Base-by-base conservation (phyloP, 2,888 invertebrate species). In the Chymomyza amoena region DNA sequence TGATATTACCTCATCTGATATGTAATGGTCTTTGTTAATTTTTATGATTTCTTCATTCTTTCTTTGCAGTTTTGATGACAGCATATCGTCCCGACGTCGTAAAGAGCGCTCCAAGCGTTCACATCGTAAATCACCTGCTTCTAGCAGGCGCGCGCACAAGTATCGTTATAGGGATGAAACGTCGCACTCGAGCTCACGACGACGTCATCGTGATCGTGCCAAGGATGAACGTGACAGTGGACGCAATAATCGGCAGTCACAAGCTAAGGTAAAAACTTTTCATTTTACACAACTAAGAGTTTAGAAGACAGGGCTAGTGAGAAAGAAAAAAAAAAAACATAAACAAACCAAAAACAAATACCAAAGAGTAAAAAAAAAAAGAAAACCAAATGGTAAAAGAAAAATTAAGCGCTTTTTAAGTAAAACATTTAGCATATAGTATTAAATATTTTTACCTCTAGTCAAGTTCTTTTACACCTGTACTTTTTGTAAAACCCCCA, bases 101-200 rank as follows among this genome's bases (percentile, higher is more conserved):
- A 92, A 96, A 95, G 93, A 96, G 89, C 95, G 97, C 80, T 97
- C 96, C 92, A 97, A 97, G 92, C 94, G 97, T 84, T 96, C 96
- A 89, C 95, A 96, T 81, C 94, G 96, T 91, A 96, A 96, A 80
- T 96, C 96, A 77, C 95, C 95, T 75, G 95, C 95, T 84, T 95
- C 95, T 89, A 95, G 95, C 90, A 94, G 95, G 81, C 94, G 96
- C 89, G 94, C 94, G 89, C 95, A 95, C 91, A 93, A 93, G 71
- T 93, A 93, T 88, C 93, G 93, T 79, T 92, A 92, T 84, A 91
- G 91, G 89, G 90, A 91, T 76, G 91, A 91, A 73, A 87, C 91
- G 68, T 91, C 92, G 52, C 90, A 91, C 74, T 92, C 91, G 67
- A 91, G 89, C 80, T 91, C 92, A 66, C 87, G 91, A 64, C 90